Evolutionary conservation across 2,113 vertebrate species (phyloP).

Genomic region (Arothron firmamentum): DNA sequence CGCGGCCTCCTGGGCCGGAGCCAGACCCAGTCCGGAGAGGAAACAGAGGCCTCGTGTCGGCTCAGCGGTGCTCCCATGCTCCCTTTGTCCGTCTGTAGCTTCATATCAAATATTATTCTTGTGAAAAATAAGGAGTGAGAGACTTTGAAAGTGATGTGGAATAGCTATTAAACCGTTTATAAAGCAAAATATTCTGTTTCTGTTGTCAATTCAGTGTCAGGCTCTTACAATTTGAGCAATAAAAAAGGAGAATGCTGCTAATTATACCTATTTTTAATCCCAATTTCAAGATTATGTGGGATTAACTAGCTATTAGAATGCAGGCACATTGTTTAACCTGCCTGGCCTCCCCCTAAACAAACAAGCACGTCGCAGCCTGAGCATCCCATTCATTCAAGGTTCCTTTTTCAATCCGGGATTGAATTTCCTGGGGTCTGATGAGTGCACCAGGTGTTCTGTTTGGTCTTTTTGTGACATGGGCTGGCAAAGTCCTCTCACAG

Average conservation of each 20-base stretch:
- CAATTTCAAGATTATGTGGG: too few relatives aligned
- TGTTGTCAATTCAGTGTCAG: too few relatives aligned
- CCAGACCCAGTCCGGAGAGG: conserved; percentile 38
- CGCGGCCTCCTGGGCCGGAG: conserved; percentile 53
- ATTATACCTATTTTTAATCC: too few relatives aligned
- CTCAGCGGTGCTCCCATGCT: conserved; percentile 13
- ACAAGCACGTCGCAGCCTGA: conserved; percentile 42
- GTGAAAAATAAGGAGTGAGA: neutral
- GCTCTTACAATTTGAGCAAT: too few relatives aligned
- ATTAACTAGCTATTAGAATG: too few relatives aligned
- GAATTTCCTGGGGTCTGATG: conserved; percentile 63
- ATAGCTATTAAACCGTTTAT: neutral
- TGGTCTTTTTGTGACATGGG: conserved; percentile 47
- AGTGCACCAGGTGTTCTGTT: conserved; percentile 51
- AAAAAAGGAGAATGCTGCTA: too few relatives aligned
- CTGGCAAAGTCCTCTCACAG: conserved; percentile 58
- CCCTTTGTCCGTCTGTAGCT: conserved; percentile 27
- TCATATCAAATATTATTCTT: conserved; percentile 13
- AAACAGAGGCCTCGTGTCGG: conserved; percentile 35
- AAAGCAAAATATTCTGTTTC: too few relatives aligned
- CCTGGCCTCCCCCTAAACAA: conserved; percentile 17
- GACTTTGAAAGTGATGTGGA: neutral
- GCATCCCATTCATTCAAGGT: conserved; percentile 56
- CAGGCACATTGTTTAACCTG: neutral
- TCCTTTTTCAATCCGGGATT: conserved; percentile 53